These are phyloP conservation scores for Adela reaumurella DNA, from an alignment of 2,888 invertebrate species.

Conservation along the genomic window DNA sequence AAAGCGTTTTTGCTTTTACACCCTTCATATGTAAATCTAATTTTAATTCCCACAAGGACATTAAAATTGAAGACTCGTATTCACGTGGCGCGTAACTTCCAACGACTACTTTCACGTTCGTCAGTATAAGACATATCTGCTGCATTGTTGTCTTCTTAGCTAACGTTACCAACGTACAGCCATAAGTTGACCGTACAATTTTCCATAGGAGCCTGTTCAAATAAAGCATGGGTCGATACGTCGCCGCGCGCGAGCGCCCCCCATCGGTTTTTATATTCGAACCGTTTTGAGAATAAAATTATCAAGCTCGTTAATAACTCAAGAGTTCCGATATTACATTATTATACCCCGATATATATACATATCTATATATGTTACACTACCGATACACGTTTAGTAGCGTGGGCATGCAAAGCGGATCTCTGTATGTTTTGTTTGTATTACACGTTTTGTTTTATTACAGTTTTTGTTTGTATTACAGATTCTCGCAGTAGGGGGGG, in stretches of 20 bases:
- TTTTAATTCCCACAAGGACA: too few species aligned
- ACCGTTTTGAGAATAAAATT: slow-evolving; percentile 44
- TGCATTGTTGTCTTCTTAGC: too few species aligned
- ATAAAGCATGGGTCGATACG: not conserved
- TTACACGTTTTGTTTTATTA: not conserved
- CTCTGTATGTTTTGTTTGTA: not conserved
- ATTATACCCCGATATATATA: too few species aligned
- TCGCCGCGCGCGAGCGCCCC: slow-evolving; percentile 27
- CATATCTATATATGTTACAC: too few species aligned
- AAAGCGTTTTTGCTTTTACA: too few species aligned
- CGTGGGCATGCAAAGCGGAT: not conserved
- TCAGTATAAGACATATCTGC: too few species aligned
- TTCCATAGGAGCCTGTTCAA: not conserved
- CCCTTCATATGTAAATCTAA: too few species aligned
- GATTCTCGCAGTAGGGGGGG: not conserved
- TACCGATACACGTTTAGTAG: not conserved
- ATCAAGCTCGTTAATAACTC: slow-evolving; percentile 17
- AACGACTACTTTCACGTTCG: too few species aligned
- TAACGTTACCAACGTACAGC: too few species aligned
- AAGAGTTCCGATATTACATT: not conserved
- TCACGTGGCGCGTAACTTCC: too few species aligned
- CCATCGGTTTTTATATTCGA: slow-evolving; percentile 49
- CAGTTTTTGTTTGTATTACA: not conserved
- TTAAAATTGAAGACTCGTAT: too few species aligned
- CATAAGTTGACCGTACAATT: not conserved